A percentile compares a stretch with the other conserved stretches of the same genome.
phyloP scores from a whole-genome alignment of 2,797 vertebrate species.

The Eleutherodactylus coqui region DNA sequence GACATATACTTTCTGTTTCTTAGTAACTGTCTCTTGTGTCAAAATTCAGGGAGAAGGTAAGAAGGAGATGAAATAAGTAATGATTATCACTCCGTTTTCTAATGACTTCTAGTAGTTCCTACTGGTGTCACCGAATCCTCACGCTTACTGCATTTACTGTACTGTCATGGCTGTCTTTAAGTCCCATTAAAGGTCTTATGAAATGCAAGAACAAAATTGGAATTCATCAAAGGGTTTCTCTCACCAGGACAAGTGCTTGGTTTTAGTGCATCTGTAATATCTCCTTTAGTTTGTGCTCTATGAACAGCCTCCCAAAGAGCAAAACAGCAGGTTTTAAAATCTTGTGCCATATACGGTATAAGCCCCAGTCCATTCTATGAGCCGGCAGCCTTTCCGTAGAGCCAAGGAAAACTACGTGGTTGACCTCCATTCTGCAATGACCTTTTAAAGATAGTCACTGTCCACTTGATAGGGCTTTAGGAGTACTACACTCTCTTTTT shows the following conservation, averaged over 20 bases:
- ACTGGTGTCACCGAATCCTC: background rate
- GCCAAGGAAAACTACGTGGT: background rate
- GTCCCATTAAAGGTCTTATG: background rate
- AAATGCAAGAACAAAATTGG: background rate
- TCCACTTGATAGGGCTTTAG: no score
- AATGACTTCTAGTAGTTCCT: background rate
- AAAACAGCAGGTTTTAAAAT: background rate
- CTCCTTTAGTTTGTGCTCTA: background rate
- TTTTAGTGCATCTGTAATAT: background rate
- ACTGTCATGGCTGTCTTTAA: background rate
- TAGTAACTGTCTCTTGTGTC: conserved; percentile 48
- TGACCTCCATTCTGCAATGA: no score
- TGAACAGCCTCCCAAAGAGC: background rate
- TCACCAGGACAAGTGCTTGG: background rate
- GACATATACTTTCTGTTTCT: conserved; percentile 30
- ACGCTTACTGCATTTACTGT: no score
- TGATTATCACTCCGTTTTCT: conserved; percentile 23
- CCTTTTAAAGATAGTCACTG: no score
- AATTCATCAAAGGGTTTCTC: background rate
- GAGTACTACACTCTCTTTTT: no score
- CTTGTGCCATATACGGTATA: background rate
- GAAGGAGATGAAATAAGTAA: background rate
- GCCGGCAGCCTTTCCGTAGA: background rate
- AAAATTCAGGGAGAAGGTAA: conserved; percentile 13
- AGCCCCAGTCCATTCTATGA: background rate